Percentiles rank a stretch among this genome's conserved stretches.
These are phyloP conservation scores for Synchiropus splendidus DNA, from an alignment of 2,113 vertebrate species.

Conservation along the genomic window DNA sequence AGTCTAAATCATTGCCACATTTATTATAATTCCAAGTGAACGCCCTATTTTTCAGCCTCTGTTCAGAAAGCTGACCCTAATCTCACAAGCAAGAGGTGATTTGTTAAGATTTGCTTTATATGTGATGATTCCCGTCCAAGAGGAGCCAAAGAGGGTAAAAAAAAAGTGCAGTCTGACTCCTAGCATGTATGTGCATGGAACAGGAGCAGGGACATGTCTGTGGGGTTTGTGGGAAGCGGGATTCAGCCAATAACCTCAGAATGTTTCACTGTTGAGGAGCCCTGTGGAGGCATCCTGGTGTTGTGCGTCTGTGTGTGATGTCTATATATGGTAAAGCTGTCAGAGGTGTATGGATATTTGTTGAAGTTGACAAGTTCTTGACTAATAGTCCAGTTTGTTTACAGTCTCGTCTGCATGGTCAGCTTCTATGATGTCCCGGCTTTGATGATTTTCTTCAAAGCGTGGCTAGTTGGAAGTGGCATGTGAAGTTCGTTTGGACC, in stretches of 20 bases:
- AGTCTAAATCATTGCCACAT: constrained; percentile 51
- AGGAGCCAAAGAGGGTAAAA: constrained; percentile 5
- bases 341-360: constrained; percentile 4
- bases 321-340: constrained; percentile 2
- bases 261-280: constrained; percentile 6
- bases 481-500: no score
- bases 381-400: no score
- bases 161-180: constrained; percentile 21
- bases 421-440: no score
- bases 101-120: constrained; percentile 18
- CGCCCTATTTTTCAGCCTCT: no score
- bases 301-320: constrained; percentile 4
- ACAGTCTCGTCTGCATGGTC: no score
- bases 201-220: constrained; percentile 15
- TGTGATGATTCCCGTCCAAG: constrained; percentile 8
- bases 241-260: constrained; percentile 16
- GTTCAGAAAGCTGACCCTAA: constrained; percentile 18
- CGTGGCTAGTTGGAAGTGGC: no score
- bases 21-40: constrained; percentile 27
- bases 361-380: not conserved
- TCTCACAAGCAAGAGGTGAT: constrained; percentile 14
- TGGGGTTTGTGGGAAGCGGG: constrained; percentile 32
- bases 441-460: no score
- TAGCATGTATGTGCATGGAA: constrained; percentile 13
- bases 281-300: constrained; percentile 17